Base-by-base conservation (phyloP, 2,797 vertebrate species). In the Catharus ustulatus region DNA sequence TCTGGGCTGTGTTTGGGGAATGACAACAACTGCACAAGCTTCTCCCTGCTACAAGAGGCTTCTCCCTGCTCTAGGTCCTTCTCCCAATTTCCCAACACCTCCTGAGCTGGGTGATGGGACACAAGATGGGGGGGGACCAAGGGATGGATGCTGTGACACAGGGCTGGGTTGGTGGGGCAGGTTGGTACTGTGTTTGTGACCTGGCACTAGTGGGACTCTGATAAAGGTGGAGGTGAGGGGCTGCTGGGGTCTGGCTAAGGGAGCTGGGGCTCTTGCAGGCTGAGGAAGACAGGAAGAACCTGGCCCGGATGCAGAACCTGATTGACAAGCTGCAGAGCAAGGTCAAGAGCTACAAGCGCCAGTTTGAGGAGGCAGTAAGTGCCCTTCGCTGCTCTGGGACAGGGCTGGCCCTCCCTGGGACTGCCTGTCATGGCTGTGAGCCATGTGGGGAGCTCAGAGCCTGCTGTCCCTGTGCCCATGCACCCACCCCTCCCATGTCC, bases 261-360 rank as follows among this genome's bases (percentile, higher is more conserved):
- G 43, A 11, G 5, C 23, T 0, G 15, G 36, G 92, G 48, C 54
- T 21, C 46, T 85, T 86, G 32, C 89, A 99, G 99, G 98, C 97
- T 1, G 99, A 99, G 90, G 99, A 99, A 82, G 99, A 99, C 95
- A 97, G 98, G 90, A 99, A 99, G 97, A 99, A 99, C 96, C 96
- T 99, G 94, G 92, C 97, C 27, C 98, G 98, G 72, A 98, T 99
- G 97, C 99, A 99, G 96, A 98, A 99, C 55, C 98, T 99, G 92
- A 98, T 99, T 3, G 98, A 99, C 96, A 99, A 99, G 93, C 97
- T 99, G 88, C 99, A 99, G 97, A 97, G 97, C 94, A 99, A 99
- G 94, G 97, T 99, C 94, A 99, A 99, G 98, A 98, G 98, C 96
- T 99, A 98, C 97, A 99, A 99, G 95, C 98, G 98, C 46, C 99